These are phyloP conservation scores for Dolomedes plantarius DNA, from an alignment of 2,888 invertebrate species.

Conservation along the genomic window DNA sequence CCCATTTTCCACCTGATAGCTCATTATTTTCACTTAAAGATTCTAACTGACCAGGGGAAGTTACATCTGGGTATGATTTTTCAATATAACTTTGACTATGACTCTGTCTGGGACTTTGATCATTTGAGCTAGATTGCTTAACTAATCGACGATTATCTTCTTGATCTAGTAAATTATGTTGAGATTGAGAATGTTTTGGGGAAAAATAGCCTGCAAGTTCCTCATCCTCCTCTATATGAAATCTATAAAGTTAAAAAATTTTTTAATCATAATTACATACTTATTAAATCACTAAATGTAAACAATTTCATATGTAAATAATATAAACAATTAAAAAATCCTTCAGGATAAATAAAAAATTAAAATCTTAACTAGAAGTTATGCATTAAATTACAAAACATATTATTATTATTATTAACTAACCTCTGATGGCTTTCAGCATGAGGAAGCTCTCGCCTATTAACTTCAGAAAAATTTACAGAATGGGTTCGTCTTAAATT, in stretches of 20 bases:
- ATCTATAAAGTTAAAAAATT: too few species aligned
- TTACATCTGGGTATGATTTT: conserved; percentile 36
- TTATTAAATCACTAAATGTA: neutral
- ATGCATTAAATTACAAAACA: too few species aligned
- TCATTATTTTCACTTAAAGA: conserved; percentile 61
- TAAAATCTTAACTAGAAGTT: neutral
- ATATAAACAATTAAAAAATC: neutral
- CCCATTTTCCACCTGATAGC: conserved; percentile 50
- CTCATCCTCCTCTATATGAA: conserved; percentile 71
- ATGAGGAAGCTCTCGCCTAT: conserved; percentile 49
- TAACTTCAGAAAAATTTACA: conserved; percentile 66
- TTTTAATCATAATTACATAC: neutral
- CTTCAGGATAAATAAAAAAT: too few species aligned
- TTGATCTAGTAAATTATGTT: conserved; percentile 58
- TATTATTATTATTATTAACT: too few species aligned
- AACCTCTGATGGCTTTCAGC: conserved; percentile 18
- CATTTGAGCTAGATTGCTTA: conserved; percentile 21
- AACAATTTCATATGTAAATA: too few species aligned
- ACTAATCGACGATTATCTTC: conserved; percentile 60
- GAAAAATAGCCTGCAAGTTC: conserved; percentile 71
- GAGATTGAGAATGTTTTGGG: conserved; percentile 47
- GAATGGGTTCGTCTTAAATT: conserved; percentile 72
- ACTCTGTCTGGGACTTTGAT: conserved; percentile 39
- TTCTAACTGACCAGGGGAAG: conserved; percentile 59
- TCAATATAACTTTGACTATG: conserved; percentile 34